A percentile compares a stretch with the other conserved stretches of the same genome.
Conservation (phyloP, 2,113 vertebrate genomes). For the Collichthys lucidus region DNA sequence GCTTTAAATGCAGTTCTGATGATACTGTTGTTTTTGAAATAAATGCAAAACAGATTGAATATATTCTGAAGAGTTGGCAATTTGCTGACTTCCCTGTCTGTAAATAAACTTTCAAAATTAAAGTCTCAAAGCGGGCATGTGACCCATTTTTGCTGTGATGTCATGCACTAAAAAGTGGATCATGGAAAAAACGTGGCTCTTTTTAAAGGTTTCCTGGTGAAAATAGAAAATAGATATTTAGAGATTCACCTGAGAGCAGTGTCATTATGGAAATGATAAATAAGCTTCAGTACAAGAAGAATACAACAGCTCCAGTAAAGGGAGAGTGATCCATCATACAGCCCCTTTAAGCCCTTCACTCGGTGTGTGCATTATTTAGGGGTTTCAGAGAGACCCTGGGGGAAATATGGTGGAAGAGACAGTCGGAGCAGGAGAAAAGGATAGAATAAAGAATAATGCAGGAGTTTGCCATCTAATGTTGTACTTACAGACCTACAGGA, state of each 20-base stretch:
- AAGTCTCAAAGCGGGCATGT: conserved; percentile 26
- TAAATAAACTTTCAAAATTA: conserved; percentile 46
- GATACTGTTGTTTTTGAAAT: background rate
- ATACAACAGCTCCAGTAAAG: conserved; percentile 59
- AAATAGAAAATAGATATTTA: conserved; percentile 71
- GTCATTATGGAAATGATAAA: conserved; percentile 74
- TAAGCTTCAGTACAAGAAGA: conserved; percentile 57
- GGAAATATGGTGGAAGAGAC: conserved; percentile 64
- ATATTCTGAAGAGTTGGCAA: background rate
- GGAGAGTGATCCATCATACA: conserved; percentile 76
- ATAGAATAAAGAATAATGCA: conserved; percentile 58
- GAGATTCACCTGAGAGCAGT: conserved; percentile 70
- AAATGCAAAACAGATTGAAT: background rate
- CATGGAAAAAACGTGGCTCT: conserved; percentile 35
- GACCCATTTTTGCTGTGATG: conserved; percentile 68
- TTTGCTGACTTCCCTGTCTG: background rate
- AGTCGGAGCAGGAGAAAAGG: conserved; percentile 42
- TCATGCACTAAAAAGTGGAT: conserved; percentile 65
- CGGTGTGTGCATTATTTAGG: conserved; percentile 81
- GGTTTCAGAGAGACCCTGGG: conserved; percentile 68
- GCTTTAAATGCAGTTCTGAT: background rate
- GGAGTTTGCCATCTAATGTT: conserved; percentile 47
- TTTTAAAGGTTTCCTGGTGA: conserved; percentile 54
- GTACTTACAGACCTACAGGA: conserved; percentile 43
- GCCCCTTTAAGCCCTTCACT: conserved; percentile 71